Conservation (phyloP, 2,113 vertebrate species). For the Pangasianodon hypophthalmus region DNA sequence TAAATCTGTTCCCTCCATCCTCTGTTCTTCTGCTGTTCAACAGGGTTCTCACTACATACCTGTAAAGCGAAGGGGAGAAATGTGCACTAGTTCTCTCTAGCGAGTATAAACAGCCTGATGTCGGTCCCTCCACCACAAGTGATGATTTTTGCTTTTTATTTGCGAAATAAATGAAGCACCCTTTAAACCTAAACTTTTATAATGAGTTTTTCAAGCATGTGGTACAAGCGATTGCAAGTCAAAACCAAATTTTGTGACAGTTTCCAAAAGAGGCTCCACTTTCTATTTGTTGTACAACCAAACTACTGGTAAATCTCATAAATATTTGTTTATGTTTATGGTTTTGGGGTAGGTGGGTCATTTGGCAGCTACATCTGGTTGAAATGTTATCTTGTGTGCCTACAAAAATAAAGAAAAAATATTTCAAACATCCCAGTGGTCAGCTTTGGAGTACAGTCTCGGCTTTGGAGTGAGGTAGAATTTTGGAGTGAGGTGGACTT, state of each 20-base stretch:
- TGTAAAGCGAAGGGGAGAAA: not conserved
- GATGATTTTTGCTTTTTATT: no score
- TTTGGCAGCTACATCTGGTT: not conserved
- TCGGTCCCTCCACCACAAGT: not conserved
- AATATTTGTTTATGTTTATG: not conserved
- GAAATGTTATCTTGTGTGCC: not conserved
- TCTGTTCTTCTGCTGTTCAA: not conserved
- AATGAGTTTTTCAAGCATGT: not conserved
- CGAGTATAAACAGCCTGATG: not conserved
- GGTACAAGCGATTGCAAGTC: not conserved
- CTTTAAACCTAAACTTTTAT: not conserved
- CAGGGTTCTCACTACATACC: not conserved
- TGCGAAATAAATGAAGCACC: no score
- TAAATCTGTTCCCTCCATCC: not conserved
- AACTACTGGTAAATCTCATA: not conserved
- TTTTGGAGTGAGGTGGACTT: not conserved
- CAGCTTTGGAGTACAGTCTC: not conserved
- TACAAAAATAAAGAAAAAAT: not conserved
- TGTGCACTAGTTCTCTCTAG: not conserved
- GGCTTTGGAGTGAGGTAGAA: no score
- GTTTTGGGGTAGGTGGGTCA: not conserved
- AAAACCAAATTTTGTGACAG: not conserved
- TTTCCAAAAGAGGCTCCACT: not conserved
- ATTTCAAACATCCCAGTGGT: not conserved
- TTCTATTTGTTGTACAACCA: not conserved